A percentile compares a stretch with the other conserved stretches of the same genome.
Evolutionary conservation across 2,797 vertebrate species (phyloP).

Genomic region (Anisognathus igniventris): DNA sequence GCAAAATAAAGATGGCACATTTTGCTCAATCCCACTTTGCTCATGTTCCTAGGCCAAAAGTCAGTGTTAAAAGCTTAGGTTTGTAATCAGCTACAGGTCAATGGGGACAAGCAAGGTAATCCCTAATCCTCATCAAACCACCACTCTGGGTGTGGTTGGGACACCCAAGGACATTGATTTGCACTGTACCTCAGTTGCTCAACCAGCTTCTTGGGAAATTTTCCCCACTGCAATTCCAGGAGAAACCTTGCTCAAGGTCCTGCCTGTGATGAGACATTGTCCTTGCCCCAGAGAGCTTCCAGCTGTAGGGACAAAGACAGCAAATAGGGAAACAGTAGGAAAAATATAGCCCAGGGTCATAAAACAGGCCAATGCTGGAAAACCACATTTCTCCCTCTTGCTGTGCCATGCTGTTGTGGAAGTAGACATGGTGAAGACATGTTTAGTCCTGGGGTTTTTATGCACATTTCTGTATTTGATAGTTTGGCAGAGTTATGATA

Average conservation of each 20-base stretch:
- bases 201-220: not conserved
- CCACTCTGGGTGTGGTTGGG: not conserved
- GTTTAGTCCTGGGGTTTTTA: not conserved
- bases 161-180: not conserved
- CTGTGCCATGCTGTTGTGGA: fast-evolving
- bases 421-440: not conserved
- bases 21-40: not conserved
- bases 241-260: not conserved
- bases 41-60: not conserved
- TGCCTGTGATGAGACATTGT: not conserved
- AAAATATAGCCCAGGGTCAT: not conserved
- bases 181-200: not conserved
- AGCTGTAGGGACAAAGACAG: not conserved
- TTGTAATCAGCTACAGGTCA: not conserved
- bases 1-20: not conserved
- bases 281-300: not conserved
- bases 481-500: not conserved
- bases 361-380: not conserved
- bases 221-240: not conserved
- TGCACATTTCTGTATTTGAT: not conserved
- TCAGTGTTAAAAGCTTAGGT: not conserved
- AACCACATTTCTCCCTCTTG: not conserved
- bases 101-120: not conserved
- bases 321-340: not conserved
- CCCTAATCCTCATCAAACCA: not conserved